These are phyloP conservation scores for Cotesia vestalis DNA, from an alignment of 1,140 invertebrate species.

Conservation along the genomic window DNA sequence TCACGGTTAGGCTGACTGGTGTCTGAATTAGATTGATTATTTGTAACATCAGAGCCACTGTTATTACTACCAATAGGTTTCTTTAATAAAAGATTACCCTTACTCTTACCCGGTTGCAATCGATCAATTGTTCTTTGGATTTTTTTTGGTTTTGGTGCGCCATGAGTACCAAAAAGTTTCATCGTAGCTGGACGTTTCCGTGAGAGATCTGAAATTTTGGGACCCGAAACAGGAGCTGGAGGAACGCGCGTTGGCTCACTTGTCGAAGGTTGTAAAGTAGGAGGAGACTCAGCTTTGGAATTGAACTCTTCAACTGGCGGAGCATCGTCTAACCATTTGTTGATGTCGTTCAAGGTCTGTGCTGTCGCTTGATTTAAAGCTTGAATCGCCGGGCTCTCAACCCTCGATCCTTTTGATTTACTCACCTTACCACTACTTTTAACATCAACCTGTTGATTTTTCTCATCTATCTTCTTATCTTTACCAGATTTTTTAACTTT, in stretches of 20 bases:
- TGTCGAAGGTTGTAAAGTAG: conserved; percentile 59
- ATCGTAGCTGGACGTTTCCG: conserved; percentile 55
- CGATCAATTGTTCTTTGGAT: conserved; percentile 83
- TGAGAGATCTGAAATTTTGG: conserved; percentile 44
- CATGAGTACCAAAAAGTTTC: conserved; percentile 58
- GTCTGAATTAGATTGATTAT: conserved; percentile 41
- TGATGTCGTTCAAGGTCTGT: conserved; percentile 86
- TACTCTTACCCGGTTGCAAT: conserved; percentile 84
- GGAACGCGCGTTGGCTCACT: conserved; percentile 44
- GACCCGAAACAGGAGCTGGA: conserved; percentile 19
- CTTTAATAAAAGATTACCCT: conserved; percentile 78
- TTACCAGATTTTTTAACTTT: conserved; percentile 53
- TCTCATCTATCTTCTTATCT: conserved; percentile 49
- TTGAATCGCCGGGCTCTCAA: conserved; percentile 72
- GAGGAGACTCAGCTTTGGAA: conserved; percentile 79
- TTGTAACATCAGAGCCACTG: conserved; percentile 36
- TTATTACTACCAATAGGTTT: conserved; percentile 49
- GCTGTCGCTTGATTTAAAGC: conserved; percentile 81
- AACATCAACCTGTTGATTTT: conserved; percentile 47
- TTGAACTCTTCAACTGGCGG: conserved; percentile 78
- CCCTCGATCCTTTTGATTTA: conserved; percentile 54
- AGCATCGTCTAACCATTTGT: conserved; percentile 86
- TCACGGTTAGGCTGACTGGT: conserved; percentile 48
- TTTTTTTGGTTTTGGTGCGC: conserved; percentile 72
- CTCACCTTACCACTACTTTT: conserved; percentile 56